These are phyloP conservation scores for Huso huso DNA, from an alignment of 2,797 vertebrate genomes.

Conservation along the genomic window DNA sequence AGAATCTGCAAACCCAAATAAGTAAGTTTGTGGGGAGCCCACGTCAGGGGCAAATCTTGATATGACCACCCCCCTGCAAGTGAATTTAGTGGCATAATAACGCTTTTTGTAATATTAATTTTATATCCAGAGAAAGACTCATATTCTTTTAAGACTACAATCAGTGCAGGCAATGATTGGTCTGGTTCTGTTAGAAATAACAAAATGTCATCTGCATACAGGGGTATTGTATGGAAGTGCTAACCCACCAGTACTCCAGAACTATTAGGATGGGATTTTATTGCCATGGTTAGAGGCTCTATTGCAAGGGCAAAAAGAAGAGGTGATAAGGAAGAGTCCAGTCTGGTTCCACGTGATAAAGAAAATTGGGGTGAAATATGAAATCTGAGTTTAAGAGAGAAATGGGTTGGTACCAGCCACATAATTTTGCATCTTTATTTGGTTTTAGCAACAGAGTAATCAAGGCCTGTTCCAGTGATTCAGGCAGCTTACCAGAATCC, in stretches of 20 bases:
- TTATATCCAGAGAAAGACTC: not conserved
- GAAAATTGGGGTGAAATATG: not conserved
- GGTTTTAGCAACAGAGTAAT: too few species aligned
- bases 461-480: too few species aligned
- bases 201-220: not conserved
- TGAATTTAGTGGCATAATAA: not conserved
- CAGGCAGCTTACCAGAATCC: too few species aligned
- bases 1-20: not conserved
- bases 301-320: too few species aligned
- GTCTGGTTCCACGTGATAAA: not conserved
- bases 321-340: not conserved
- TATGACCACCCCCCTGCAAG: not conserved
- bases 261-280: not conserved
- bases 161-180: too few species aligned
- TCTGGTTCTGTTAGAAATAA: not conserved
- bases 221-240: not conserved
- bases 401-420: too few species aligned
- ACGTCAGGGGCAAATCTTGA: not conserved
- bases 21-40: not conserved
- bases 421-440: too few species aligned
- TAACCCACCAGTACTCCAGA: not conserved
- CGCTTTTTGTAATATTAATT: not conserved
- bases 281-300: not conserved
- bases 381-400: too few species aligned
- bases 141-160: too few species aligned